These are phyloP conservation scores for Pseudanteris insignis DNA, from an alignment of 2,888 invertebrate genomes.

Conservation along the genomic window DNA sequence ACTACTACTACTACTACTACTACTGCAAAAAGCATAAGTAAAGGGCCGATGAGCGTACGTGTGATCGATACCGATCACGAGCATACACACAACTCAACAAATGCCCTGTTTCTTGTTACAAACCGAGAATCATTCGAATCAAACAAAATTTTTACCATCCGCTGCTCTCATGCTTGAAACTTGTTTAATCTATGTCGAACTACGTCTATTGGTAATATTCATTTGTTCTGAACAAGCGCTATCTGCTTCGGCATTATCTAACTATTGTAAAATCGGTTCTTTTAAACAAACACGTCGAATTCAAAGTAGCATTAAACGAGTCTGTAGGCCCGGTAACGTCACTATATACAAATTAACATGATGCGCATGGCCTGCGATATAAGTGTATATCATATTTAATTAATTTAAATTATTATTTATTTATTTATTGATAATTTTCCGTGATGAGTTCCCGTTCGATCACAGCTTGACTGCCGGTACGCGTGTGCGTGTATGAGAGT, in stretches of 20 bases:
- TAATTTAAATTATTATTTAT: conserved; percentile 36
- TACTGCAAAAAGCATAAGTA: too few relatives aligned
- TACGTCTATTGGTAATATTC: conserved; percentile 28
- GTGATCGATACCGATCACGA: conserved; percentile 1
- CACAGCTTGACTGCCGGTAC: conserved; percentile 29
- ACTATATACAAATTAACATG: conserved; percentile 43
- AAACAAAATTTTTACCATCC: conserved; percentile 14
- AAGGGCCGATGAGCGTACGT: conserved; percentile 26
- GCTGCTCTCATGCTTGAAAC: conserved; percentile 39
- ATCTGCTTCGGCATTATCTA: conserved; percentile 29
- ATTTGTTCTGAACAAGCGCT: conserved; percentile 10
- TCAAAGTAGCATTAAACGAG: conserved; percentile 48
- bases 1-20: too few relatives aligned
- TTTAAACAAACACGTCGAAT: conserved; percentile 5
- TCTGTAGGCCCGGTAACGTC: conserved; percentile 58
- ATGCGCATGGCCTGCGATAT: conserved; percentile 5
- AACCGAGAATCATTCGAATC: conserved; percentile 21
- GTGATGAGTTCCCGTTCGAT: neutral
- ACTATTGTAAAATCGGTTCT: conserved; percentile 26
- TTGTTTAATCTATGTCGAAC: conserved; percentile 15
- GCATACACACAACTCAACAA: conserved; percentile 10
- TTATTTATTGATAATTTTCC: conserved; percentile 34
- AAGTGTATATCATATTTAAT: conserved; percentile 15
- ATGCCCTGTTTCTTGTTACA: conserved; percentile 41
- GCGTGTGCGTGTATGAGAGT: conserved; percentile 47